Percentiles rank a stretch among this genome's conserved stretches.
Evolutionary conservation across 2,113 vertebrate genomes (phyloP).

Genomic region (Willisornis vidua): DNA sequence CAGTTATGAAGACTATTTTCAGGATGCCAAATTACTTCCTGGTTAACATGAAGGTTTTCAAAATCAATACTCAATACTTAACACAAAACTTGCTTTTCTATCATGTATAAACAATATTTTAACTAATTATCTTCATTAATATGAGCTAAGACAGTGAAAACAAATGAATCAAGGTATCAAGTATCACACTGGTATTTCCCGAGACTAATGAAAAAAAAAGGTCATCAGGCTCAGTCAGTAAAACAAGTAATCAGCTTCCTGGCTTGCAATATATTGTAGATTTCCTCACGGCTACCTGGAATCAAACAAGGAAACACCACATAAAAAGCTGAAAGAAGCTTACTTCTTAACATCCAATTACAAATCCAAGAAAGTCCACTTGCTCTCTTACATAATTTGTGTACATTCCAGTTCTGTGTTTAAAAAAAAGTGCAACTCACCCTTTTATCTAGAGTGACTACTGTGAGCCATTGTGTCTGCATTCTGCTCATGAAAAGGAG

Average conservation of each 20-base stretch:
- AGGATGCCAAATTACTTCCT: background rate
- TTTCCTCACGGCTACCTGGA: background rate
- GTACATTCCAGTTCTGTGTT: background rate
- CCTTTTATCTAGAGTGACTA: background rate
- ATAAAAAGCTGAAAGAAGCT: background rate
- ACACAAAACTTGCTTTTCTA: background rate
- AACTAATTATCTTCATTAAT: background rate
- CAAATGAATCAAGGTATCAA: conserved; percentile 12
- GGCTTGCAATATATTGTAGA: background rate
- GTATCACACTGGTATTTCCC: conserved; percentile 7
- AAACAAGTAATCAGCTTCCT: background rate
- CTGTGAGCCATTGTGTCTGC: accelerated
- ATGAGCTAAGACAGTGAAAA: background rate
- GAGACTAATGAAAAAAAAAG: background rate
- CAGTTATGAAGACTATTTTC: background rate
- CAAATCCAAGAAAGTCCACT: background rate
- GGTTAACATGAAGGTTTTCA: background rate
- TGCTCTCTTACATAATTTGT: background rate
- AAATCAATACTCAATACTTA: background rate
- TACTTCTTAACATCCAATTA: background rate
- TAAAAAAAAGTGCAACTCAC: background rate
- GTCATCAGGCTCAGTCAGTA: background rate
- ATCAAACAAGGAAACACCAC: background rate
- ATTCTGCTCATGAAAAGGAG: background rate
- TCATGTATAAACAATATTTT: background rate